phyloP scores from a whole-genome alignment of 2,797 vertebrate genomes.

The Pangasius mekongensis region DNA sequence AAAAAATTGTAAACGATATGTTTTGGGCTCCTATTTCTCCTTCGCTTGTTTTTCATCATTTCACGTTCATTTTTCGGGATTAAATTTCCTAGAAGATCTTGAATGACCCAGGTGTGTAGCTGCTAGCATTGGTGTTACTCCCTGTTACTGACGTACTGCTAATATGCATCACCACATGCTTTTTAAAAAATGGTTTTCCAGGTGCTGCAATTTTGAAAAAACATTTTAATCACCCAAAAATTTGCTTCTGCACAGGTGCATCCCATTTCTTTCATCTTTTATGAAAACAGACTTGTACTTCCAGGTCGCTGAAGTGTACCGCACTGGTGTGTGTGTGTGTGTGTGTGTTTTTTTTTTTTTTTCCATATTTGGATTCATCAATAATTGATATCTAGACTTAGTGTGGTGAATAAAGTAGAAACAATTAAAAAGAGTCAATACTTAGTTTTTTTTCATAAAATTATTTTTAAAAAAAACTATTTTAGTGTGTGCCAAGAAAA shows the following conservation, averaged over 20 bases:
- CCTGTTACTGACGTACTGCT: not conserved
- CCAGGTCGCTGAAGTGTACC: no score
- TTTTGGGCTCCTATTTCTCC: not conserved
- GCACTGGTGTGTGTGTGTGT: not conserved
- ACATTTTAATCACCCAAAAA: not conserved
- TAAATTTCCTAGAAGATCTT: not conserved
- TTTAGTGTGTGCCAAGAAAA: not conserved
- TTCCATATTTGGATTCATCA: not conserved
- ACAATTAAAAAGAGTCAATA: not conserved
- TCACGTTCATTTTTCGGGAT: not conserved
- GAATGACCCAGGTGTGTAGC: not conserved
- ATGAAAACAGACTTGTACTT: not conserved
- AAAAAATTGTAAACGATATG: not conserved
- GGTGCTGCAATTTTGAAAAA: not conserved
- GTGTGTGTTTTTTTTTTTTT: not conserved
- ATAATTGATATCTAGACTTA: not conserved
- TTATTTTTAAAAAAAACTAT: not conserved
- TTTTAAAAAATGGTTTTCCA: not conserved
- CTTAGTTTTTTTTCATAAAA: not conserved
- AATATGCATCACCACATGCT: not conserved
- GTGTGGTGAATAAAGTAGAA: not conserved
- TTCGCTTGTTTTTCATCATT: conserved; percentile 2
- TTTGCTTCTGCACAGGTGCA: not conserved
- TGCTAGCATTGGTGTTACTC: not conserved
- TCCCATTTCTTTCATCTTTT: not conserved